These are phyloP conservation scores for Vireo griseus DNA, from an alignment of 2,797 vertebrate genomes.

Conservation along the genomic window DNA sequence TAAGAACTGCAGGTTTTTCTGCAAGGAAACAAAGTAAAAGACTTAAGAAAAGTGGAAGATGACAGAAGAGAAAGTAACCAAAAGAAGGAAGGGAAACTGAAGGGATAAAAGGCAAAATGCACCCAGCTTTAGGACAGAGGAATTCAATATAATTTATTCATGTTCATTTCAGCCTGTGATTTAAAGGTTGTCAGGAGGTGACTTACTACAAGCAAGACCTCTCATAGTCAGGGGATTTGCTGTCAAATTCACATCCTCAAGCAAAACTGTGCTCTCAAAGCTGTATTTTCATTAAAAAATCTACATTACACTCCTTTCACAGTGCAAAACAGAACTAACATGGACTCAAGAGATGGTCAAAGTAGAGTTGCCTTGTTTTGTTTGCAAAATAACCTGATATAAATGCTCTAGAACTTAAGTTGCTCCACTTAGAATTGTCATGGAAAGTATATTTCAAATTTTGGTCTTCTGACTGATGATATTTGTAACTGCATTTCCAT, in stretches of 20 bases:
- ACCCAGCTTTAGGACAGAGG: background rate
- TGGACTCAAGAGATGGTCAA: background rate
- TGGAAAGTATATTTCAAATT: background rate
- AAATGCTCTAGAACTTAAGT: background rate
- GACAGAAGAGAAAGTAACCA: background rate
- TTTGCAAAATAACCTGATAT: background rate
- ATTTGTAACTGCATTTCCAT: background rate
- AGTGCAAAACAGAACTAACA: background rate
- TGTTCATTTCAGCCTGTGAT: background rate
- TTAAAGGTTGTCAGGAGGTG: constrained; percentile 9
- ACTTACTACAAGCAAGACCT: background rate
- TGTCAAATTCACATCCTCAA: constrained; percentile 13
- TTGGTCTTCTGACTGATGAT: background rate
- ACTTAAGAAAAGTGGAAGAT: background rate
- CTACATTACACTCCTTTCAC: background rate
- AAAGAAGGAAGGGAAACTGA: background rate
- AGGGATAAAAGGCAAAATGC: background rate
- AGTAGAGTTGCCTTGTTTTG: background rate
- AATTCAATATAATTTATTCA: constrained; percentile 4
- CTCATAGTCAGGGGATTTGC: background rate
- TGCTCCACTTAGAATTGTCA: background rate
- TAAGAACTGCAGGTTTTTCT: background rate
- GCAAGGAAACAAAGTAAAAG: background rate
- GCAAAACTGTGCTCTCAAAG: background rate
- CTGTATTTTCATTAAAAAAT: background rate